These are phyloP conservation scores for Geotrupes spiniger DNA, from an alignment of 2,888 invertebrate species.

Conservation along the genomic window DNA sequence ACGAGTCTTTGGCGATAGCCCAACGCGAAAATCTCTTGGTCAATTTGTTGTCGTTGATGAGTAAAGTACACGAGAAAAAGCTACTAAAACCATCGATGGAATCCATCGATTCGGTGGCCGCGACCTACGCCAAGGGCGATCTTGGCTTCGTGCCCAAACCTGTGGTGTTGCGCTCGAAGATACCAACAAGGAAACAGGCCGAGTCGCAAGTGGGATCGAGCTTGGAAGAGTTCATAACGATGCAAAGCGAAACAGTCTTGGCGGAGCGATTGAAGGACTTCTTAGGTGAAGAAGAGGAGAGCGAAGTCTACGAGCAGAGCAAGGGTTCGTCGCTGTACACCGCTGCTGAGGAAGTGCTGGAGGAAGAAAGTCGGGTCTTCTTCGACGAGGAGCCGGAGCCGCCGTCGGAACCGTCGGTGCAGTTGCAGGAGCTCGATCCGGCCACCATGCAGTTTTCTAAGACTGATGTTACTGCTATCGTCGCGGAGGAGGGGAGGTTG, in stretches of 20 bases:
- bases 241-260: slow-evolving; percentile 5
- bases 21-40: slow-evolving; percentile 57
- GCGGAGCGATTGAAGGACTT: slow-evolving; percentile 11
- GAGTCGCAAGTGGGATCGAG: slow-evolving; percentile 39
- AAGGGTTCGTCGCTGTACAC: slow-evolving; percentile 43
- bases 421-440: slow-evolving; percentile 45
- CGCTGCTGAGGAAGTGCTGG: slow-evolving; percentile 26
- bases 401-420: slow-evolving; percentile 9
- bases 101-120: slow-evolving; percentile 41
- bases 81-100: slow-evolving; percentile 51
- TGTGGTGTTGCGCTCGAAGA: slow-evolving; percentile 35
- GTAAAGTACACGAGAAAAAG: slow-evolving; percentile 43
- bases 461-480: background rate
- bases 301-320: slow-evolving; percentile 38
- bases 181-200: slow-evolving; percentile 37
- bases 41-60: slow-evolving; percentile 41
- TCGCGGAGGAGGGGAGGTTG: background rate
- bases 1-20: slow-evolving; percentile 51
- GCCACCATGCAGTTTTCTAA: slow-evolving; percentile 9
- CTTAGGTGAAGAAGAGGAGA: slow-evolving; percentile 35
- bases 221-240: slow-evolving; percentile 31
- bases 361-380: slow-evolving; percentile 46
- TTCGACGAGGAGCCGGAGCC: slow-evolving; percentile 40
- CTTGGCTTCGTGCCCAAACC: slow-evolving; percentile 64
- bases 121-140: slow-evolving; percentile 62